Percentiles rank a stretch among this genome's conserved stretches.
Conservation (phyloP, 2,113 vertebrate species). For the Bos taurus region DNA sequence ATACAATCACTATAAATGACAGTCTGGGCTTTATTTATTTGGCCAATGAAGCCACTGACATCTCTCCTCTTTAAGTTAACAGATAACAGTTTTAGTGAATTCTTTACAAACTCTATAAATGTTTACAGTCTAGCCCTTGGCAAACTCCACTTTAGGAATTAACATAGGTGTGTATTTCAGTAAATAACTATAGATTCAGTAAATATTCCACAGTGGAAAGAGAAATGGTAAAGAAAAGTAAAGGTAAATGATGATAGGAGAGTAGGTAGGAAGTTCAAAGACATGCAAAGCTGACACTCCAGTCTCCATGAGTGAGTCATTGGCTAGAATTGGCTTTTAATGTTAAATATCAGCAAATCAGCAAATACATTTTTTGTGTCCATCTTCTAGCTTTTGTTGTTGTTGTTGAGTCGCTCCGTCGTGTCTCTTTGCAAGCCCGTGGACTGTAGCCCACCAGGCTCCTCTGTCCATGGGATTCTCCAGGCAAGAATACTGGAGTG, state of each 20-base stretch:
- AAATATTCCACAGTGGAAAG: constrained; percentile 3
- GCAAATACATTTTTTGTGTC: background rate
- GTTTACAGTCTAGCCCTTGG: background rate
- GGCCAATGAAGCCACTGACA: background rate
- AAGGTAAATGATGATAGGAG: background rate
- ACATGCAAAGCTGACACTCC: background rate
- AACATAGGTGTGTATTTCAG: background rate
- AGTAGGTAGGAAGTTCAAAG: constrained; percentile 11
- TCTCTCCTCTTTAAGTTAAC: background rate
- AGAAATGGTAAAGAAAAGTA: background rate
- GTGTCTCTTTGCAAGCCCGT: rapidly evolving
- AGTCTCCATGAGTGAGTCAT: background rate
- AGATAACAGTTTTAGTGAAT: background rate
- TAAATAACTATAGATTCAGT: background rate
- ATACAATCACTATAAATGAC: background rate
- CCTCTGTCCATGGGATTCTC: no score
- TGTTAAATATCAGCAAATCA: background rate
- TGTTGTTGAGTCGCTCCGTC: rapidly evolving
- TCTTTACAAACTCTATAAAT: background rate
- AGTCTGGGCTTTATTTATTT: background rate
- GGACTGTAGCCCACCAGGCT: background rate
- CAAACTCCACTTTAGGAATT: background rate
- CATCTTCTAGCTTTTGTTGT: background rate
- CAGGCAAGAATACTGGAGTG: no score
- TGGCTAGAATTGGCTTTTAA: background rate